These are phyloP conservation scores for Hycleus phaleratus DNA, from an alignment of 1,140 invertebrate species.

Conservation along the genomic window DNA sequence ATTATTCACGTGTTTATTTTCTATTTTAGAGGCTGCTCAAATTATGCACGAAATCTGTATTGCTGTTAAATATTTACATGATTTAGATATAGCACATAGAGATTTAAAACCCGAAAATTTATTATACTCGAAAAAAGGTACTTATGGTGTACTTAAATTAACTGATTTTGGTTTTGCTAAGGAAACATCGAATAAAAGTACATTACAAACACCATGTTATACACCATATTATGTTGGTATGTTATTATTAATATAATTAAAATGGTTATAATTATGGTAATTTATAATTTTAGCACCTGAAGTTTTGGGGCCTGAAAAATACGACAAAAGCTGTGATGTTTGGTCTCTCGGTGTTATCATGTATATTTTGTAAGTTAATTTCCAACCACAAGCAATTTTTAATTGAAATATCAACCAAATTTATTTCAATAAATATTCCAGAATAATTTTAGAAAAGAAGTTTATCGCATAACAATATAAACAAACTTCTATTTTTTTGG, in stretches of 20 bases:
- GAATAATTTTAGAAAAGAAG: too few relatives aligned
- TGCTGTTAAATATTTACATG: conserved; percentile 92
- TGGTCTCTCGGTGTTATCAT: conserved; percentile 98
- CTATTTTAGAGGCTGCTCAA: conserved; percentile 71
- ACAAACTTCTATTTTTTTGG: too few relatives aligned
- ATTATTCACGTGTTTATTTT: neutral
- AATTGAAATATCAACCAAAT: too few relatives aligned
- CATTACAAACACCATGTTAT: conserved; percentile 94
- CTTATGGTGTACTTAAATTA: conserved; percentile 79
- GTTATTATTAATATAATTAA: conserved; percentile 1
- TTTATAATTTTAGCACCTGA: conserved; percentile 66
- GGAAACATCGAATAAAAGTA: conserved; percentile 76
- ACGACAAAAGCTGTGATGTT: conserved; percentile 98
- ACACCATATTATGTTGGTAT: conserved; percentile 95
- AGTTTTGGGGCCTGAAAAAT: conserved; percentile 93
- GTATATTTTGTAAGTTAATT: conserved; percentile 83
- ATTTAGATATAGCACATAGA: conserved; percentile 92
- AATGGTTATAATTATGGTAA: neutral
- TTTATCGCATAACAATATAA: too few relatives aligned
- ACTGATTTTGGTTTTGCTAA: conserved; percentile 99
- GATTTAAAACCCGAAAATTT: conserved; percentile 94
- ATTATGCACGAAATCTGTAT: conserved; percentile 95
- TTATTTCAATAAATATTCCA: too few relatives aligned
- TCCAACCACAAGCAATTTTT: neutral
- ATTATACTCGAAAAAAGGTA: conserved; percentile 65